These are phyloP conservation scores for Apus apus DNA, from an alignment of 2,113 vertebrate genomes.

Conservation along the genomic window DNA sequence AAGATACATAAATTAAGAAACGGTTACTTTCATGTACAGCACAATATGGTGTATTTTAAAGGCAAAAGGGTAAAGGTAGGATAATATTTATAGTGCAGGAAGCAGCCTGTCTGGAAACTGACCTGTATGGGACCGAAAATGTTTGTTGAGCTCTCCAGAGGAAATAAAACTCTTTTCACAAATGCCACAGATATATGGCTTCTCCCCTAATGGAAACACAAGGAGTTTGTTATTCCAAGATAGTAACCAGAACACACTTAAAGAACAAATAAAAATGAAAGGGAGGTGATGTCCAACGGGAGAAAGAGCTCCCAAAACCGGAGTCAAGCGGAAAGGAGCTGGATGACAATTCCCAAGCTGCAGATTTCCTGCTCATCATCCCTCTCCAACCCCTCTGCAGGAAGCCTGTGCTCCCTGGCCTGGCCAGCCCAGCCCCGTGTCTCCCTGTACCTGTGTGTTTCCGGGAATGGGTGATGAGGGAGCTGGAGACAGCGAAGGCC, in stretches of 20 bases:
- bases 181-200: conserved; percentile 89
- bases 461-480: conserved; percentile 94
- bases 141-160: conserved; percentile 95
- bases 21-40: neutral
- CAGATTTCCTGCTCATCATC: accelerated
- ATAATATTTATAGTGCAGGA: conserved; percentile 42
- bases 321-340: neutral
- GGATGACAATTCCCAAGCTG: accelerated
- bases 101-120: conserved; percentile 71
- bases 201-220: conserved; percentile 82
- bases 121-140: conserved; percentile 95
- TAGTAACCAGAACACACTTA: neutral
- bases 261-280: neutral
- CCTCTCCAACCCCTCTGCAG: neutral
- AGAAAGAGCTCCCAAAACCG: neutral
- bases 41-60: conserved; percentile 38
- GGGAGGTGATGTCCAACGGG: accelerated
- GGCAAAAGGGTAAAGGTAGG: conserved; percentile 47
- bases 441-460: conserved; percentile 89
- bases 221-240: neutral
- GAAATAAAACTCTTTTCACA: conserved; percentile 92
- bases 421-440: accelerated
- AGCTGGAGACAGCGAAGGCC: conserved; percentile 96
- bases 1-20: neutral
- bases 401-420: neutral